Base-by-base conservation (phyloP, 2,797 vertebrate genomes). In the Acipenser transmontanus region DNA sequence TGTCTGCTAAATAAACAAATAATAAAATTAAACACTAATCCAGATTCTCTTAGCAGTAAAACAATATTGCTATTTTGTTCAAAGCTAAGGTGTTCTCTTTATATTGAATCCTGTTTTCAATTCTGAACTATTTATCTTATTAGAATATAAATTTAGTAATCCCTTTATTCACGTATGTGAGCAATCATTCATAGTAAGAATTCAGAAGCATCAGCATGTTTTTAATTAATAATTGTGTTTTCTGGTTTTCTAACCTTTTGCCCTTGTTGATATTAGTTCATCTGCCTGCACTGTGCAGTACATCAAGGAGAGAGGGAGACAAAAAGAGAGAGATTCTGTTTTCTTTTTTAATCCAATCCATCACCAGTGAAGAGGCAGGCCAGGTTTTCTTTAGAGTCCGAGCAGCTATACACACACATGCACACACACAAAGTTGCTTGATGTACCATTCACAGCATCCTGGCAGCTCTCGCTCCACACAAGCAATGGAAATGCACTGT, bases 401-500 rank as follows among this genome's bases (percentile, higher is more conserved):
- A 78, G 85, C 80, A 54, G 13, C 60, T 61, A 9, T 61, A 9
- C 57, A 50, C 47, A 50, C 48, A 47, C 13, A 13, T 51, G 59
- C 13, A 50, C 65, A 61, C 49, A 66, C 85, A 88, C 86, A 89
- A 90, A 91, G 88, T 90, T 90, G 89, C 89, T 89, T 83, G 86
- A 77, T 83, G 84, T 88, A 86, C 85, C 84, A 75, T 85, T 89
- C 87, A 47, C 60, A 87, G 88, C 87, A 89, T 89, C 89, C 85
- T 85, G 61, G 88, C 88, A 85, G 88, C 85, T 88, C 85, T 75
- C 68, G 67, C 69, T 72, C 9, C 85, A 82, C 82, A 83, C 85
- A 87, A 88, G 88, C 85, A 72, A 89, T 89, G 89, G 89, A 84
- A 87, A 83, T 84, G 87, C 87, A 85, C 81, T 86, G 88, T 85